Base-by-base conservation (phyloP, 2,113 vertebrate species). In the Rostratula benghalensis region DNA sequence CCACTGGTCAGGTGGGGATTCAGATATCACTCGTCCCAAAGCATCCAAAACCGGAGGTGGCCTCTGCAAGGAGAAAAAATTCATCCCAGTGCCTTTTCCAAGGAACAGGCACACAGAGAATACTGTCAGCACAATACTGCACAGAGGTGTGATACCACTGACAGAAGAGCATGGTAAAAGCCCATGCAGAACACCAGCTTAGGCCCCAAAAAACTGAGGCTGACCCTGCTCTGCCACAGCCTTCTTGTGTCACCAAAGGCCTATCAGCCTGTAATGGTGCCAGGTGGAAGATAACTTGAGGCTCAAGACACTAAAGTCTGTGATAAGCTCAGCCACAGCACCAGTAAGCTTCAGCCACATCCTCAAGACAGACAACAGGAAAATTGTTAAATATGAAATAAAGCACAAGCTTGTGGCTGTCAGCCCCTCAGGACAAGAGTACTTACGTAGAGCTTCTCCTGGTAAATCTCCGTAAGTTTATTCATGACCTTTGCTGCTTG, bases 1-100 rank as follows among this genome's bases (percentile, higher is more conserved):
- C 99, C 99, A 99, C 73, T 99, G 99, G 97, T 99, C 99, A 76
- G 99, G 99, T 0, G 99, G 99, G 67, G 99, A 98, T 96, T 99
- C 99, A 59, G 99, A 99, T 94, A 99, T 99, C 70, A 99, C 98
- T 88, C 99, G 98, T 85, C 99, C 99, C 96, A 99, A 97, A 75
- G 99, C 99, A 96, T 99, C 99, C 96, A 99, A 97, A 91, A 99
- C 98, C 19, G 99, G 99, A 21, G 99, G 99, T 3, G 99, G 99
- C 93, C 99, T 99, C 99, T 99, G 97, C 46, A 96, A 85, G 39
- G 31, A 79, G 22, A 61, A 78, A 64, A 50, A 71, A 20, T 35
- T 31, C 27, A 79, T 85, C 53, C 54, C 25, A 68, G 80, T 25
- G 51, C 31, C 33, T 83, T 75, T 53, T 76, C 63, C 43, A 46